phyloP scores from a whole-genome alignment of 2,888 invertebrate species.

The Dastarcus helophoroides region DNA sequence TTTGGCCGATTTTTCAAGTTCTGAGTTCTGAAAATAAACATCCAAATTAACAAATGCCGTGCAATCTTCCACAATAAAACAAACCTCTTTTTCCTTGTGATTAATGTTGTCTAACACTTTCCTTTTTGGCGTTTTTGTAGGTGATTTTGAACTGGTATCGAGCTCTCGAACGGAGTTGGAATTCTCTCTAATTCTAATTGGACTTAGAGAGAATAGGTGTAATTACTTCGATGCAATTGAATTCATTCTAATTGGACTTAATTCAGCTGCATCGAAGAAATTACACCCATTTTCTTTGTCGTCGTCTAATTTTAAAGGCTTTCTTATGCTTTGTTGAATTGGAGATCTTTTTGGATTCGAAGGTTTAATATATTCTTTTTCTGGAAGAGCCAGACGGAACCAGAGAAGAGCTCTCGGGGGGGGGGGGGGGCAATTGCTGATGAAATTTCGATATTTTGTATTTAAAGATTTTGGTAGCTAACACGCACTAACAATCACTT shows the following conservation, averaged over 20 bases:
- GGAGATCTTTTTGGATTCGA: constrained; percentile 5
- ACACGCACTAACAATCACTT: too few species aligned
- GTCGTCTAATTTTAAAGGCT: constrained; percentile 31
- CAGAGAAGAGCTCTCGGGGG: constrained; percentile 18
- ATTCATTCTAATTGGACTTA: too few species aligned
- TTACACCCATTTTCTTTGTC: constrained; percentile 26
- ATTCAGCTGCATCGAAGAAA: neutral
- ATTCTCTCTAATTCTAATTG: neutral
- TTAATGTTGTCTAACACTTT: neutral
- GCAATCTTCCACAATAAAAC: too few species aligned
- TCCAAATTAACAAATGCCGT: too few species aligned
- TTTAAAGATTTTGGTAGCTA: constrained; percentile 12
- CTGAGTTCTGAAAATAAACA: too few species aligned
- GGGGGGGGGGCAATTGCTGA: constrained; percentile 11
- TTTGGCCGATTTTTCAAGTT: constrained; percentile 43
- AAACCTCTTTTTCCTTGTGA: too few species aligned
- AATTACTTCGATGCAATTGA: too few species aligned
- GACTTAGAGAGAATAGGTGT: too few species aligned
- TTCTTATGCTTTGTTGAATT: constrained; percentile 14
- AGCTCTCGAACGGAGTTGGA: too few species aligned
- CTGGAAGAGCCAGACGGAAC: constrained; percentile 16
- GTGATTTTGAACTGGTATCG: too few species aligned
- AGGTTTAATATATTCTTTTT: constrained; percentile 1
- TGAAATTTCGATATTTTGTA: constrained; percentile 17
- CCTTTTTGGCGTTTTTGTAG: too few species aligned